Evolutionary conservation across 2,888 invertebrate species (phyloP).

Genomic region (Synanthedon myopaeformis): DNA sequence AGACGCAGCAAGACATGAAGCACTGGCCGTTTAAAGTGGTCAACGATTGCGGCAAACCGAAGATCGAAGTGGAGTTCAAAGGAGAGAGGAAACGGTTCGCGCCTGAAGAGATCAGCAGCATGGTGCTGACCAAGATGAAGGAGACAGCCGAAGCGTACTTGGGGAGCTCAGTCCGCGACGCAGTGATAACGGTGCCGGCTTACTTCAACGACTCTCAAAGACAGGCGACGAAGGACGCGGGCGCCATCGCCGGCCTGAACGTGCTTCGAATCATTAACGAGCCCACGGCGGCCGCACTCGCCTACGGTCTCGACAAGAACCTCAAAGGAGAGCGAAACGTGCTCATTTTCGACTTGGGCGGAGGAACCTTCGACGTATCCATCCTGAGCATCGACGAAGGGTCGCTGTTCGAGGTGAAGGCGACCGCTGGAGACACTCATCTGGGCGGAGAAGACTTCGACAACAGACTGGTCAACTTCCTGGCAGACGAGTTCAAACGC

Average conservation of each 20-base stretch:
- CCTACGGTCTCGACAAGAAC: conserved; percentile 74
- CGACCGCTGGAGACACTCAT: conserved; percentile 84
- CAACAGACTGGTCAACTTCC: conserved; percentile 70
- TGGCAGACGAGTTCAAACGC: conserved; percentile 74
- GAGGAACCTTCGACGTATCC: conserved; percentile 80
- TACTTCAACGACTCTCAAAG: conserved; percentile 76
- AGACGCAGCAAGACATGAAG: conserved; percentile 79
- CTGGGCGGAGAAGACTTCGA: conserved; percentile 77
- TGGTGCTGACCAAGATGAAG: conserved; percentile 76
- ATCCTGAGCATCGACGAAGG: conserved; percentile 81
- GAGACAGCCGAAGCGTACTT: conserved; percentile 76
- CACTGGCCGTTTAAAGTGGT: conserved; percentile 81
- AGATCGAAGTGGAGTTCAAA: conserved; percentile 72
- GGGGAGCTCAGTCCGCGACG: conserved; percentile 71
- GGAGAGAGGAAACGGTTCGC: conserved; percentile 69
- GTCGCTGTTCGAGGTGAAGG: conserved; percentile 76
- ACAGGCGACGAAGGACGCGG: conserved; percentile 81
- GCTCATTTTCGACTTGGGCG: conserved; percentile 68
- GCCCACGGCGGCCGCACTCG: conserved; percentile 76
- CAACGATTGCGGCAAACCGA: conserved; percentile 71
- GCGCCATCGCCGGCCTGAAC: conserved; percentile 75
- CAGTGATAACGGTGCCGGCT: conserved; percentile 81
- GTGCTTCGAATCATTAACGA: conserved; percentile 82
- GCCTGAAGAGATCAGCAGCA: conserved; percentile 75
- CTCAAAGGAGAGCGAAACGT: conserved; percentile 66